Percentiles rank a stretch among this genome's conserved stretches.
phyloP scores from a whole-genome alignment of 1,140 invertebrate genomes.

The Acyrthosiphon pisum region DNA sequence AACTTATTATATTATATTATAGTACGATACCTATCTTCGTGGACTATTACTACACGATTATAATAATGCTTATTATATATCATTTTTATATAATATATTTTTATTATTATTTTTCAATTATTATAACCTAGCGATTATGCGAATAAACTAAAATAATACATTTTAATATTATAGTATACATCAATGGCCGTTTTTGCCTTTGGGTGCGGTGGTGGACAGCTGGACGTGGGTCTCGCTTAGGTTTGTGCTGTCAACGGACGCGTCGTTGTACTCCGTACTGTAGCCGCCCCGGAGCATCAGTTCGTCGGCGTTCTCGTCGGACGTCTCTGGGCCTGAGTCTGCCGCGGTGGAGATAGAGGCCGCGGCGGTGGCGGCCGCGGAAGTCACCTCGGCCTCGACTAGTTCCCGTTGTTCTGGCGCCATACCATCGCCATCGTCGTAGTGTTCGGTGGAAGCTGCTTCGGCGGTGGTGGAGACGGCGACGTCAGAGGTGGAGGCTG shows the following conservation, averaged over 20 bases:
- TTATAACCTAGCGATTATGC: not conserved
- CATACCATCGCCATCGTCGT: not conserved
- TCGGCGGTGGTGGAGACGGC: too few species aligned
- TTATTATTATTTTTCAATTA: not conserved
- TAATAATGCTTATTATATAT: not conserved
- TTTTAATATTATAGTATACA: not conserved
- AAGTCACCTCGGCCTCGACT: not conserved
- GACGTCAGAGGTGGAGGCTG: too few species aligned
- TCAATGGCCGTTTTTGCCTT: slow-evolving; percentile 53
- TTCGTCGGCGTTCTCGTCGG: not conserved
- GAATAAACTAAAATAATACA: not conserved
- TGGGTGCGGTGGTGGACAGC: not conserved
- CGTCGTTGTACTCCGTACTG: slow-evolving; percentile 26
- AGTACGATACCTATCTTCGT: not conserved
- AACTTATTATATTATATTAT: not conserved
- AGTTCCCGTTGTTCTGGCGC: not conserved
- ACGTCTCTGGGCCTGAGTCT: not conserved
- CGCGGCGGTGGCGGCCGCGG: not conserved
- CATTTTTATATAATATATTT: not conserved
- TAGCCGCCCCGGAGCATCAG: not conserved
- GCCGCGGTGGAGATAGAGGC: not conserved
- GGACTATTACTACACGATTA: not conserved
- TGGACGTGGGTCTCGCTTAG: slow-evolving; percentile 21
- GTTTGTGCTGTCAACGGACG: slow-evolving; percentile 20
- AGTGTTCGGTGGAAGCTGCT: not conserved